phyloP scores from a whole-genome alignment of 53 echinoderm and acorn worm species.

The Mesocentrotus franciscanus region DNA sequence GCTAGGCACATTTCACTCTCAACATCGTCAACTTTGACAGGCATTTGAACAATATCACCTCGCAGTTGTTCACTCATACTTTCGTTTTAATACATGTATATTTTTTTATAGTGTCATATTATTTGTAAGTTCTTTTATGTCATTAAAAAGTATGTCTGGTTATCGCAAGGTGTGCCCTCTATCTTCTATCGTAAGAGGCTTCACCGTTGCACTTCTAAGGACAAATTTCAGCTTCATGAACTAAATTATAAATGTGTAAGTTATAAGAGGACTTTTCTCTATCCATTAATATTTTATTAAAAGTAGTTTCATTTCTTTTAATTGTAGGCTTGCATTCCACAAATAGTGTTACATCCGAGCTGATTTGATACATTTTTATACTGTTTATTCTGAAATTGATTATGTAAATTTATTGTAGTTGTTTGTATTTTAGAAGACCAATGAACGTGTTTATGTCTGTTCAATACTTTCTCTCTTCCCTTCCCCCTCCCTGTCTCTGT shows the following conservation, averaged over 20 bases:
- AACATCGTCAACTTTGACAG: no score
- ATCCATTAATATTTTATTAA: background rate
- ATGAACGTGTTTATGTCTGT: background rate
- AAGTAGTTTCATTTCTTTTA: background rate
- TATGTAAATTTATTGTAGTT: background rate
- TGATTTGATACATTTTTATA: background rate
- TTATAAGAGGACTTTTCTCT: background rate
- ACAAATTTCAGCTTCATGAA: background rate
- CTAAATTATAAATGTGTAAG: background rate
- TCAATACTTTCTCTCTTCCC: background rate
- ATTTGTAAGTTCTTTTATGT: no score
- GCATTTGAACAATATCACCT: no score
- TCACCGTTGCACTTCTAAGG: background rate
- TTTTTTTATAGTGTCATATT: no score
- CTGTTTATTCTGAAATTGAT: slow-evolving; percentile 11
- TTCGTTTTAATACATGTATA: no score
- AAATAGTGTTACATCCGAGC: background rate
- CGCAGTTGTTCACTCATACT: no score
- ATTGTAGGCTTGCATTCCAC: slow-evolving; percentile 7
- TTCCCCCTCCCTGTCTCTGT: background rate
- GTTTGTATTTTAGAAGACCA: background rate
- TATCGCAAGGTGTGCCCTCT: no score
- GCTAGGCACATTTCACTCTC: no score
- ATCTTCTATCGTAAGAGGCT: no score
- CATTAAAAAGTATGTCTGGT: no score